Conservation (phyloP, 2,797 vertebrate species). For the Thaleichthys pacificus region DNA sequence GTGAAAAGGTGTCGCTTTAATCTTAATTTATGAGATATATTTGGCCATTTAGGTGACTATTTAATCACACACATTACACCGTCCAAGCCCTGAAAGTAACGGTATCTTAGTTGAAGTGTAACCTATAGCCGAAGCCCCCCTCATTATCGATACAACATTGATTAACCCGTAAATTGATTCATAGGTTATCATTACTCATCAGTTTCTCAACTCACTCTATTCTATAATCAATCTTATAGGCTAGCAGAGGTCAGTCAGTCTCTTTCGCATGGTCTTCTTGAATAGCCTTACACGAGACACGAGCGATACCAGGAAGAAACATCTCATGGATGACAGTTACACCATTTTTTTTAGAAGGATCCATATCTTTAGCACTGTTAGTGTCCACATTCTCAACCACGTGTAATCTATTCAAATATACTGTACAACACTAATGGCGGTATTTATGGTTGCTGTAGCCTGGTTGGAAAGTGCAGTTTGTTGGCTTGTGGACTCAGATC, state of each 20-base stretch:
- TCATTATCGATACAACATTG: background rate
- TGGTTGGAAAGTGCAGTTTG: background rate
- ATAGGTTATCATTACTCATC: no score
- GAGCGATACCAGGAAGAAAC: no score
- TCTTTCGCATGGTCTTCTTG: no score
- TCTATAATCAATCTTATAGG: no score
- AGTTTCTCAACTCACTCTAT: no score
- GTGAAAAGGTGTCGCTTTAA: no score
- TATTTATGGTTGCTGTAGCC: constrained; percentile 42
- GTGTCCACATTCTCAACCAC: background rate
- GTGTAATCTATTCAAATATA: background rate
- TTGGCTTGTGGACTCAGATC: background rate
- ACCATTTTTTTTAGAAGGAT: background rate
- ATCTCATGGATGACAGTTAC: no score
- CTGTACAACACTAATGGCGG: no score
- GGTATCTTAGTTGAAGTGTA: background rate
- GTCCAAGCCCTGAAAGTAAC: constrained; percentile 59
- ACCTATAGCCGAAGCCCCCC: background rate
- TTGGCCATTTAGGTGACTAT: no score
- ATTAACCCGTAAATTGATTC: no score
- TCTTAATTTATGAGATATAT: background rate
- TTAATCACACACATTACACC: constrained; percentile 28
- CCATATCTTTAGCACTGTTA: background rate
- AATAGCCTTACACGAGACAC: no score
- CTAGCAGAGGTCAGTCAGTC: no score